These are phyloP conservation scores for Coracopsis vasa DNA, from an alignment of 2,113 vertebrate species.

Conservation along the genomic window DNA sequence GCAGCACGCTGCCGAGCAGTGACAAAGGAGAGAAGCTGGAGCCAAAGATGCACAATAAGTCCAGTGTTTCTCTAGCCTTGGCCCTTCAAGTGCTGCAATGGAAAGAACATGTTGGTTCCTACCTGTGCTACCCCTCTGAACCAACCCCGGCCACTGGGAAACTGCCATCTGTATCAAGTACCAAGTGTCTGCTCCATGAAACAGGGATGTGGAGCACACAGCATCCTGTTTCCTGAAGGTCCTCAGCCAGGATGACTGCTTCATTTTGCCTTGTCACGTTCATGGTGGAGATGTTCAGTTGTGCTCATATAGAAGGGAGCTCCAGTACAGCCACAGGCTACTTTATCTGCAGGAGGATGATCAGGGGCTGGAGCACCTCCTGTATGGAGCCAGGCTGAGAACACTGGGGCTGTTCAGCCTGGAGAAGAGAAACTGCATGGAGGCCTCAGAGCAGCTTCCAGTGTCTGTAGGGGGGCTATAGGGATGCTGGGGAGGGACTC, in stretches of 20 bases:
- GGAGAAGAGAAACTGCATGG: too few species aligned
- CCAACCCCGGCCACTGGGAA: background rate
- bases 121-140: background rate
- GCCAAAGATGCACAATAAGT: background rate
- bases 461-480: too few species aligned
- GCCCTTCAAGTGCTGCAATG: rapidly evolving
- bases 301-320: background rate
- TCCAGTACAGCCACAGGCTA: background rate
- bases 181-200: background rate
- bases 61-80: background rate
- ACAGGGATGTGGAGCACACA: background rate
- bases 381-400: too few species aligned
- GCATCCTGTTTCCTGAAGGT: background rate
- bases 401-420: too few species aligned
- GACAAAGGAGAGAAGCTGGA: background rate
- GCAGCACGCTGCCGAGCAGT: background rate
- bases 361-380: too few species aligned
- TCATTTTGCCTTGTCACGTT: background rate
- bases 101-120: background rate
- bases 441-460: too few species aligned
- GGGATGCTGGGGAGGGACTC: too few species aligned
- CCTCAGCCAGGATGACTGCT: background rate
- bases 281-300: background rate
- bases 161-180: background rate
- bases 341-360: background rate